Evolutionary conservation across 2,888 invertebrate species (phyloP), one percentile per base, ranked within the genome.

Genomic region (Pseudococcus longispinus): DNA sequence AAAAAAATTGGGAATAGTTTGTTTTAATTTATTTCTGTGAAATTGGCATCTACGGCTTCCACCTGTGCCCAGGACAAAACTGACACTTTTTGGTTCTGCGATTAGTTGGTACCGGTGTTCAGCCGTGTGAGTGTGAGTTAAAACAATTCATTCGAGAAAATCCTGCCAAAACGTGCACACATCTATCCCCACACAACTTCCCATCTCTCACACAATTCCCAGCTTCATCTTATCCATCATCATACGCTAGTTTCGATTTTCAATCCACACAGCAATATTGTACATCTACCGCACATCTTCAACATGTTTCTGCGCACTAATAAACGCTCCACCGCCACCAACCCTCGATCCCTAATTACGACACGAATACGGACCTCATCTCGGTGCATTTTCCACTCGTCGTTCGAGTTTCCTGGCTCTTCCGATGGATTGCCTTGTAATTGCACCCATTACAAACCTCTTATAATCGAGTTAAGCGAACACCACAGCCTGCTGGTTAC

Each of bases 371-470:
- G 74, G 9, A 74, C 18, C 32, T 32, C 60, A 23, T 60, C 60
- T 32, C 77, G 77, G 20, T 37, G 77, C 77, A 70, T 70, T 70
- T 70, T 29, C 20, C 32, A 3, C 18, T 29, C 70, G 1, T 60
- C 23, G 0, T 5, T 23, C 70, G 4, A 2, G 5, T 13, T 42
- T 23, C 20, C 42, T 42, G 20, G 2, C 9, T 80, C 37, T 42
- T 6, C 42, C 32, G 15, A 80, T 37, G 74, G 13, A 80, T 80
- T 42, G 42, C 20, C 77, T n/a, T 80, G 42, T 80, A 80, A 80
- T 80, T 80, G 77, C 42, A 42, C 77, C 70, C 77, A 80, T 80
- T 80, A 80, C 77, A n/a, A 42, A 42, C 42, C 77, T 80, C 77
- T 80, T 42, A 80, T 80, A 80, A 80, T 80, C 77, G 77, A 80